Base-by-base conservation (phyloP, 2,113 vertebrate genomes). In the Illadopsis cleaveri region DNA sequence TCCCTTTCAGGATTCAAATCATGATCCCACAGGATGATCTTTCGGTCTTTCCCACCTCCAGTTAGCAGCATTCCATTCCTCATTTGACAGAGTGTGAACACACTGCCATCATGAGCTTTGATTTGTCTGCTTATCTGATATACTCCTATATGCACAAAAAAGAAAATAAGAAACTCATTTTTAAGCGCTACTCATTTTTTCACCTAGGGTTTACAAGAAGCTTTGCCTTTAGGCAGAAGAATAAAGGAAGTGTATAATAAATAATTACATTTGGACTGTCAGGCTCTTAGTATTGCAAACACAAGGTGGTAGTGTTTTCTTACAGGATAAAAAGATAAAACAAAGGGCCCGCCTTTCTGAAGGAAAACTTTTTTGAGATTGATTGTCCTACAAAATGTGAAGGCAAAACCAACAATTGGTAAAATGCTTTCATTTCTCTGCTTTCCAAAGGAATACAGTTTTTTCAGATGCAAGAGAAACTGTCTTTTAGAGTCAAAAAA, bases 31-130 rank as follows among this genome's bases (percentile, higher is more conserved):
- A 99, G 97, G 92, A 99, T 98, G 94, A 99, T 98, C 92, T 99
- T 99, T 70, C 98, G 96, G 98, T 99, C 99, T 86, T 99, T 99
- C 24, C 99, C 99, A 53, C 99, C 99, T 97, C 99, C 99, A 13
- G 99, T 99, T 90, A 99, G 97, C 96, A 99, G 97, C 94, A 98
- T 98, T 12, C 99, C 99, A 25, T 98, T 99, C 97, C 99, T 99
- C 99, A 99, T 98, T 72, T 99, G 99, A 95, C 99, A 99, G 92
- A 99, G 97, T 12, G 99, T 99, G 95, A 99, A 99, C 54, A 99
- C 99, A n/a, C 99, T 99, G 96, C 99, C 99, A 61, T 99, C 99
- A 0, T 99, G 99, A 93, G 98, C 99, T 98, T 99, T 99, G 96
- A 99, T 99, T 97, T 99, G 99, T 75, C 96, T 99, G 90, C 94